A percentile compares a stretch with the other conserved stretches of the same genome.
phyloP scores from a whole-genome alignment of 2,888 invertebrate species.

The Notodonta dromedarius region DNA sequence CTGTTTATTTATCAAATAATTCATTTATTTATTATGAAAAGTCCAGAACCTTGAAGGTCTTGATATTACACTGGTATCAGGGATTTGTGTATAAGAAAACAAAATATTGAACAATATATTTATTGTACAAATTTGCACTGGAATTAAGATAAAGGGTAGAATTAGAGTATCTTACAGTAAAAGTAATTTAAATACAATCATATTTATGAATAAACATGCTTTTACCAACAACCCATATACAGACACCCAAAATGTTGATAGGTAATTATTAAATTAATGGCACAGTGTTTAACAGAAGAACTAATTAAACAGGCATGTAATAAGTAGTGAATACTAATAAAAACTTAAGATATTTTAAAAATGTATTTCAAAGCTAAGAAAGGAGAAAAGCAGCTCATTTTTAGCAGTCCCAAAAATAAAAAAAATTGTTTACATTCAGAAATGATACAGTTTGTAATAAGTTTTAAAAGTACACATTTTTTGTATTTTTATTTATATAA shows the following conservation, averaged over 20 bases:
- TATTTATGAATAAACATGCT: constrained; percentile 60
- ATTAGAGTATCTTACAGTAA: constrained; percentile 66
- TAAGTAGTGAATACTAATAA: too few relatives aligned
- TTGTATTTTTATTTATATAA: too few relatives aligned
- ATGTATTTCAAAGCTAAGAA: too few relatives aligned
- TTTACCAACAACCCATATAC: constrained; percentile 75
- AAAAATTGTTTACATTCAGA: too few relatives aligned
- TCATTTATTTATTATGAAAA: constrained; percentile 4
- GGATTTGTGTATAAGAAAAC: constrained; percentile 28
- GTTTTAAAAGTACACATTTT: too few relatives aligned
- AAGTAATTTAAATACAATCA: constrained; percentile 64
- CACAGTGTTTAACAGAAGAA: constrained; percentile 45
- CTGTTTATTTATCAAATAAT: constrained; percentile 47
- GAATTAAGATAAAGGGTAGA: constrained; percentile 77
- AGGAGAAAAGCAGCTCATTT: too few relatives aligned
- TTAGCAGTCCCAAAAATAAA: too few relatives aligned
- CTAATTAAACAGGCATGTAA: constrained; percentile 1
- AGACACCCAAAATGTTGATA: constrained; percentile 50
- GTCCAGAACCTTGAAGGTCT: too few relatives aligned
- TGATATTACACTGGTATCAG: too few relatives aligned
- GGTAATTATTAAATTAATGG: constrained; percentile 48
- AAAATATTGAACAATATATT: constrained; percentile 68
- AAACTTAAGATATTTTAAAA: too few relatives aligned
- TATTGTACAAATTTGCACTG: constrained; percentile 79
- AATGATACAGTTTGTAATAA: too few relatives aligned